phyloP scores from a whole-genome alignment of 2,797 vertebrate genomes.

The Coendou prehensilis region DNA sequence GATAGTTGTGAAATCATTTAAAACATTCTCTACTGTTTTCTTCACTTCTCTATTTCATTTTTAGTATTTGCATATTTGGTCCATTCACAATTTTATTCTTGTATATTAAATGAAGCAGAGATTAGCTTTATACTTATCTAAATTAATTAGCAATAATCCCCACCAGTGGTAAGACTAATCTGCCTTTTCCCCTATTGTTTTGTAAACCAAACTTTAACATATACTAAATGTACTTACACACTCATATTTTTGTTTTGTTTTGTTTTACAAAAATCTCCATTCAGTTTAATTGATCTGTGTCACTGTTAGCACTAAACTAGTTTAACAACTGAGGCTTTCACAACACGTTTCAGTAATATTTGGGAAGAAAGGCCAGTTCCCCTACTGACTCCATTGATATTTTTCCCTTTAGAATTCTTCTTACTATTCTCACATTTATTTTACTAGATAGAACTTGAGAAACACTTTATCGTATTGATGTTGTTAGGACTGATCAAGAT shows the following conservation, averaged over 20 bases:
- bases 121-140: background rate
- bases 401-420: background rate
- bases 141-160: background rate
- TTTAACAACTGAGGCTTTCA: background rate
- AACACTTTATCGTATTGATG: background rate
- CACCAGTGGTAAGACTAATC: background rate
- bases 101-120: background rate
- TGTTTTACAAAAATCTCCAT: background rate
- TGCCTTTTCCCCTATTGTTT: background rate
- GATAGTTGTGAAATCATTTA: background rate
- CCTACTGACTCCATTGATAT: background rate
- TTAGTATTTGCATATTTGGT: background rate
- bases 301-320: background rate
- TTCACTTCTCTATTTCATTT: background rate
- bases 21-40: background rate
- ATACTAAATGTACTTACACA: background rate
- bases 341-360: background rate
- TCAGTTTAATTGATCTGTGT: background rate
- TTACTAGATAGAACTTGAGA: conserved; percentile 3
- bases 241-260: background rate
- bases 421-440: conserved; percentile 31
- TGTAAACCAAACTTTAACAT: conserved; percentile 53
- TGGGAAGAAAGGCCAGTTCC: background rate
- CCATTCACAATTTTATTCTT: conserved; percentile 31
- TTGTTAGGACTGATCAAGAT: background rate